These are phyloP conservation scores for Lasioglossum lativentre DNA, from an alignment of 2,888 invertebrate species.

Conservation along the genomic window DNA sequence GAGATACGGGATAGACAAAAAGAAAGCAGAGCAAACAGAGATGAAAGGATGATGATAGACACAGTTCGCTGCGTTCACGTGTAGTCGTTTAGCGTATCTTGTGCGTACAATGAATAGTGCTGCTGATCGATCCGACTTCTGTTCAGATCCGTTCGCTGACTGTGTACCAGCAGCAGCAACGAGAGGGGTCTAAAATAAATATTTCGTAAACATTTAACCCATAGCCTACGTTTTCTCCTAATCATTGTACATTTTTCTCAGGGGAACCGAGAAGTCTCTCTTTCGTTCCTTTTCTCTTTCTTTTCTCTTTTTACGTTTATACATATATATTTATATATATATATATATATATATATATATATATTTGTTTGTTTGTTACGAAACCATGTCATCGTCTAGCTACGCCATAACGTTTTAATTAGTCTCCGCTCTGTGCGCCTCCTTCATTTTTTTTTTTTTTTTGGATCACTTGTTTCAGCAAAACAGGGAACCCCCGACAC, in stretches of 20 bases:
- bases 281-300: conserved; percentile 62
- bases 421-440: neutral
- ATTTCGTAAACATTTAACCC: conserved; percentile 73
- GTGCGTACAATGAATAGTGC: conserved; percentile 71
- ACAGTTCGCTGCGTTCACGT: conserved; percentile 48
- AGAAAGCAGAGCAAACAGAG: neutral
- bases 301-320: neutral
- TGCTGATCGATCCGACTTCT: conserved; percentile 64
- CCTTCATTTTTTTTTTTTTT: conserved; percentile 14
- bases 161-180: conserved; percentile 65
- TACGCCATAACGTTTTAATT: neutral
- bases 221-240: conserved; percentile 76
- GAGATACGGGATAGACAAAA: conserved; percentile 28
- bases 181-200: conserved; percentile 74
- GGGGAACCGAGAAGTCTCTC: conserved; percentile 68
- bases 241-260: conserved; percentile 80
- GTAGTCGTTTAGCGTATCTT: conserved; percentile 68
- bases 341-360: neutral
- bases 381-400: neutral
- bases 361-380: neutral
- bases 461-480: conserved; percentile 62
- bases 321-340: too few relatives aligned
- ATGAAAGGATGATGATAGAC: conserved; percentile 33
- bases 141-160: conserved; percentile 71
- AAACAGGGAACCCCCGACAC: conserved; percentile 55